A percentile compares a stretch with the other conserved stretches of the same genome.
Evolutionary conservation across 2,888 invertebrate genomes (phyloP).

Genomic region (Chesias legatella): DNA sequence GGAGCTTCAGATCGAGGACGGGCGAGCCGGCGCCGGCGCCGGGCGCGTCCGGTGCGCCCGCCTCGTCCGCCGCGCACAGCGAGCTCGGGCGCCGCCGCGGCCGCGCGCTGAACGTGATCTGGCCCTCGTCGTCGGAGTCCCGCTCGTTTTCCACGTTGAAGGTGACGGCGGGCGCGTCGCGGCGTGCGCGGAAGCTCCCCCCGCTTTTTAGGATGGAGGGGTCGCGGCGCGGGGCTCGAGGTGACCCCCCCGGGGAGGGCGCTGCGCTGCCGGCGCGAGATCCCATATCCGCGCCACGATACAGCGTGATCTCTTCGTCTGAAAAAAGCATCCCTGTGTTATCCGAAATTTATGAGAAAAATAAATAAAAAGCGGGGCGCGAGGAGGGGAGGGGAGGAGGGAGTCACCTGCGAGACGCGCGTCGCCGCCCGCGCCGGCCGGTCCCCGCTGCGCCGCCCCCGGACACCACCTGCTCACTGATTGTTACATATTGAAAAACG

Average conservation of each 20-base stretch:
- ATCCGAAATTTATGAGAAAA: conserved; percentile 1
- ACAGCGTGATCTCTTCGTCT: conserved; percentile 66
- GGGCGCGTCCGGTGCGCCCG: conserved; percentile 47
- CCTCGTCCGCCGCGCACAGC: conserved; percentile 46
- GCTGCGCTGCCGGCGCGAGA: conserved; percentile 37
- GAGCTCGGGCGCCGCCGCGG: conserved; percentile 52
- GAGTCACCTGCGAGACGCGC: conserved; percentile 22
- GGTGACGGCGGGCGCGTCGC: conserved; percentile 65
- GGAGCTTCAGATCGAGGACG: conserved; percentile 52
- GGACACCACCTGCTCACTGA: too few species aligned
- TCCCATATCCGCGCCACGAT: conserved; percentile 27
- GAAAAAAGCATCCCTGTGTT: conserved; percentile 42
- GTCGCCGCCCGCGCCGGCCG: conserved; percentile 12
- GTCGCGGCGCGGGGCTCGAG: conserved; percentile 50
- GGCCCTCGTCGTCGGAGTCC: conserved; percentile 63
- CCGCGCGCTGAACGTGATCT: conserved; percentile 68
- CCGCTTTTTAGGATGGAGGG: conserved; percentile 54
- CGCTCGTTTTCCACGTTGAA: conserved; percentile 74
- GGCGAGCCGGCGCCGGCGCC: conserved; percentile 47
- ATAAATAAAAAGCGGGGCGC: conserved; percentile 9
- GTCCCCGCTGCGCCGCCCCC: too few species aligned
- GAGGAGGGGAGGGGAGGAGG: conserved; percentile 18
- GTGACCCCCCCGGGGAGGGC: conserved; percentile 44
- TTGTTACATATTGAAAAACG: conserved; percentile 28
- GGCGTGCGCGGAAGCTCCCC: conserved; percentile 51